A percentile compares a stretch with the other conserved stretches of the same genome.
These are phyloP conservation scores for Gouania willdenowi DNA, from an alignment of 2,797 vertebrate genomes.

Conservation along the genomic window DNA sequence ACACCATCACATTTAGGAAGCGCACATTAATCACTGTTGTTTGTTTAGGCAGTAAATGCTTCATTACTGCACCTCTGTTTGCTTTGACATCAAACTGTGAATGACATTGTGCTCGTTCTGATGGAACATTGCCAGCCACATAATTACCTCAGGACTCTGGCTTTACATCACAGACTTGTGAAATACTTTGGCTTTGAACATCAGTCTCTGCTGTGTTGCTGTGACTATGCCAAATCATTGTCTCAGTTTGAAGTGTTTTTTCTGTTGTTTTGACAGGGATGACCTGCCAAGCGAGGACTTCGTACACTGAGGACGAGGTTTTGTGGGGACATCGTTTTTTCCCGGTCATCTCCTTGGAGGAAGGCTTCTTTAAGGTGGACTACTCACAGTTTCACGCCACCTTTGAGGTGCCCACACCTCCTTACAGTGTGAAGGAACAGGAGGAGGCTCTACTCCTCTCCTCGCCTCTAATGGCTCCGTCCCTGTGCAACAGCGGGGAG, in stretches of 20 bases:
- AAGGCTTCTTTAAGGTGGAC: constrained; percentile 99
- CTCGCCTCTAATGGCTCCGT: constrained; percentile 93
- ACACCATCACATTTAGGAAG: constrained; percentile 31
- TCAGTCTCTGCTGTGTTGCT: neutral
- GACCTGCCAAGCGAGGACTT: constrained; percentile 98
- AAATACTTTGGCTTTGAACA: constrained; percentile 26
- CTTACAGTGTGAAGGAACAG: constrained; percentile 96
- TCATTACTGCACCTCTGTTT: constrained; percentile 30
- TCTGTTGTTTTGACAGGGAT: constrained; percentile 79
- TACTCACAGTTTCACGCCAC: constrained; percentile 99
- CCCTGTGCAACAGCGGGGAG: constrained; percentile 93
- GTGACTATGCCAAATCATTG: constrained; percentile 2
- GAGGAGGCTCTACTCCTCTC: constrained; percentile 97
- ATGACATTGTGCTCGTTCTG: constrained; percentile 22
- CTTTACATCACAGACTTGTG: constrained; percentile 23
- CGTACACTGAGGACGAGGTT: constrained; percentile 97
- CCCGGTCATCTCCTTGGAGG: constrained; percentile 96
- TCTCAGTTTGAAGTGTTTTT: neutral
- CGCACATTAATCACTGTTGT: constrained; percentile 28
- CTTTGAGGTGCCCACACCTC: constrained; percentile 92
- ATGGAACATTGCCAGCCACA: constrained; percentile 32
- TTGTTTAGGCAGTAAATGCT: constrained; percentile 23
- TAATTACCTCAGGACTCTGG: constrained; percentile 43
- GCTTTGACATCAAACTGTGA: constrained; percentile 29
- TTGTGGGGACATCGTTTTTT: constrained; percentile 98